A percentile compares a stretch with the other conserved stretches of the same genome.
Conservation (phyloP, 2,888 invertebrate species). For the Synergus gifuensis region DNA sequence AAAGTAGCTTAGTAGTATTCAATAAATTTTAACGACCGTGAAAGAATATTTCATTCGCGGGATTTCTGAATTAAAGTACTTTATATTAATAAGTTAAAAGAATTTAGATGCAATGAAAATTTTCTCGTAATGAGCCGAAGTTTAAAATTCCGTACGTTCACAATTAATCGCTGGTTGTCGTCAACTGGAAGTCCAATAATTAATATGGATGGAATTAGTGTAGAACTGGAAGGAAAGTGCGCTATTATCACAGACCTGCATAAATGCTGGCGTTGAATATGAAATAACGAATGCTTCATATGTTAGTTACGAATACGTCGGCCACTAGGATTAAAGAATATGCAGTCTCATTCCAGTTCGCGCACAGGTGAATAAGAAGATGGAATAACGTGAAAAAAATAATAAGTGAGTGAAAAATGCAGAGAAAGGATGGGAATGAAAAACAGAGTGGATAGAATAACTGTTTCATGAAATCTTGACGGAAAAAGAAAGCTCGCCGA, state of each 20-base stretch:
- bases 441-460: neutral
- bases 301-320: neutral
- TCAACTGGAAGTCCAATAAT: neutral
- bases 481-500: neutral
- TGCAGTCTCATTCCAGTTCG: neutral
- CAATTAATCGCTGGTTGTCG: neutral
- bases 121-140: neutral
- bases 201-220: neutral
- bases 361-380: neutral
- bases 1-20: neutral
- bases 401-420: neutral
- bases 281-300: slow-evolving; percentile 1
- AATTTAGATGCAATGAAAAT: neutral
- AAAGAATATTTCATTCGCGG: neutral
- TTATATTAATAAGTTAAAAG: neutral
- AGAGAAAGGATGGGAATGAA: neutral
- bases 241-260: slow-evolving; percentile 7
- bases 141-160: neutral
- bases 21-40: neutral
- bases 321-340: neutral
- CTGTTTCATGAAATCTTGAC: neutral
- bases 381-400: neutral
- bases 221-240: neutral
- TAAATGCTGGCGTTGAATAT: neutral
- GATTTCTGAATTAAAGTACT: neutral